These are phyloP conservation scores for Aspidoscelis tigris DNA, from an alignment of 2,113 vertebrate species.

Conservation along the genomic window DNA sequence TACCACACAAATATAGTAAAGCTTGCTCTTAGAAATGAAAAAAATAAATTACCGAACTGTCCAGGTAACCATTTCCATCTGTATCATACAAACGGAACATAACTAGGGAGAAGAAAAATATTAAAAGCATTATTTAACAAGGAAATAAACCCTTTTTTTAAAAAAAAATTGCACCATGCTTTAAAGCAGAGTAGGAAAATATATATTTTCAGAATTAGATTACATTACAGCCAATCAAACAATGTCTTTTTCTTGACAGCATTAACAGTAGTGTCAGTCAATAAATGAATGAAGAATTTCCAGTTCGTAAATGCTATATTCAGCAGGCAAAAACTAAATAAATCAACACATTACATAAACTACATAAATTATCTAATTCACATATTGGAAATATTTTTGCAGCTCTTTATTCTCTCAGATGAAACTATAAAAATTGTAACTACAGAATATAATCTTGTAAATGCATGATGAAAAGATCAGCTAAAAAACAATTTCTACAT, in stretches of 20 bases:
- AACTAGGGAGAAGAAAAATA: constrained; percentile 71
- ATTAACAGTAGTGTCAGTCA: neutral
- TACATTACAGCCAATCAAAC: neutral
- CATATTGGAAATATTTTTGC: neutral
- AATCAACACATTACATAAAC: neutral
- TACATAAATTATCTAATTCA: neutral
- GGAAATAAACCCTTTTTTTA: neutral
- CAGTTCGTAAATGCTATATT: neutral
- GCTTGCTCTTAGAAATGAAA: constrained; percentile 17
- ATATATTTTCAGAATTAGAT: neutral
- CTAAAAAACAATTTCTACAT: neutral
- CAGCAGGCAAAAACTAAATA: neutral
- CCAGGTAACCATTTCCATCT: constrained; percentile 85
- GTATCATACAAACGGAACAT: constrained; percentile 89
- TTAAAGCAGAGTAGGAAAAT: constrained; percentile 21
- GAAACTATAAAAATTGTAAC: neutral
- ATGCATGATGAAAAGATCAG: neutral
- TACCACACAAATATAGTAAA: neutral
- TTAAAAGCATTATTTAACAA: constrained; percentile 37
- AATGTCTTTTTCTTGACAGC: neutral
- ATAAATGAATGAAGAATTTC: too few species aligned
- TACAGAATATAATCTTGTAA: neutral
- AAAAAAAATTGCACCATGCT: neutral
- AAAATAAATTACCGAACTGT: constrained; percentile 82
- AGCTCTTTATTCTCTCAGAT: neutral